Percentiles rank a stretch among this genome's conserved stretches.
Conservation (phyloP, 2,797 vertebrate species). For the Rhinella marina region DNA sequence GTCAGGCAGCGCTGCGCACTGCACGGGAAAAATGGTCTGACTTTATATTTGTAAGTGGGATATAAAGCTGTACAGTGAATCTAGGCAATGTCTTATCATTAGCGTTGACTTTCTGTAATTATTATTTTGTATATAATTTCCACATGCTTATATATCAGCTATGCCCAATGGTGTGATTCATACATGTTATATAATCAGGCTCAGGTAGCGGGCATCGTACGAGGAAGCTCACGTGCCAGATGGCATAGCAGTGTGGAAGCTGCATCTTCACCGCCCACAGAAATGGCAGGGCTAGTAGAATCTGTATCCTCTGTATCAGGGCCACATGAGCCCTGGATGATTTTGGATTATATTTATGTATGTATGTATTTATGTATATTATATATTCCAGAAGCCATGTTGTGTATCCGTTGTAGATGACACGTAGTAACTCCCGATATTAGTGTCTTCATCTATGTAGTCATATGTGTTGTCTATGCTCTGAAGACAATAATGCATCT, state of each 20-base stretch:
- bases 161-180: neutral
- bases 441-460: neutral
- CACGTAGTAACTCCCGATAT: neutral
- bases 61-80: neutral
- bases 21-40: slow-evolving; percentile 94
- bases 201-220: neutral
- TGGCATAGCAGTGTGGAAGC: too few species aligned
- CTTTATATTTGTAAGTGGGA: slow-evolving; percentile 86
- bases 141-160: neutral
- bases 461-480: neutral
- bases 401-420: neutral
- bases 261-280: too few species aligned
- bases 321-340: too few species aligned
- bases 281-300: too few species aligned
- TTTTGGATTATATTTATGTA: neutral
- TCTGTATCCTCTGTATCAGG: neutral
- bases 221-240: neutral
- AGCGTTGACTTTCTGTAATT: neutral
- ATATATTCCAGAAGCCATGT: too few species aligned
- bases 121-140: neutral
- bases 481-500: too few species aligned
- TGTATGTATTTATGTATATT: too few species aligned
- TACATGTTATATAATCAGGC: neutral
- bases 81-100: neutral
- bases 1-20: slow-evolving; percentile 89